Percentiles rank a stretch among this genome's conserved stretches.
These are phyloP conservation scores for Styela plicata DNA, from an alignment of 23 tunicate genomes.

Conservation along the genomic window DNA sequence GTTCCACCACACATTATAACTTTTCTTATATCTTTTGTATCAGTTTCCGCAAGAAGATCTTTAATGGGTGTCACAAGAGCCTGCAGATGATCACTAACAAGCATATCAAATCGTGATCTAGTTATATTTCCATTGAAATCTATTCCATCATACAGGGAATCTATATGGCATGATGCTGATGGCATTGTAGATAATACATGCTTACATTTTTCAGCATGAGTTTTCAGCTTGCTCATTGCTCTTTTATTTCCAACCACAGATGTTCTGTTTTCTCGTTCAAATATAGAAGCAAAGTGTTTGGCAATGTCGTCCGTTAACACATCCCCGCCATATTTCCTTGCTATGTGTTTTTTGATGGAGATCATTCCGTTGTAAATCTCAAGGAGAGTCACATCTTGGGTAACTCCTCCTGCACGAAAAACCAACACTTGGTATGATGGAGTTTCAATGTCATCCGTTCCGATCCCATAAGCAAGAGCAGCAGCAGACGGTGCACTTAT, in stretches of 20 bases:
- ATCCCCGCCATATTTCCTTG: conserved; percentile 16
- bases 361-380: conserved; percentile 4
- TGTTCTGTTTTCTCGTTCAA: conserved; percentile 1
- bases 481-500: conserved; percentile 29
- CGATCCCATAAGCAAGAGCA: conserved; percentile 18
- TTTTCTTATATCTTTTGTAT: not conserved
- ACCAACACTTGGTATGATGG: not conserved
- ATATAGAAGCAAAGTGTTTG: conserved; percentile 25
- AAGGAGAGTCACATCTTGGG: conserved; percentile 21
- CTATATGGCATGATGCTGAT: conserved; percentile 22
- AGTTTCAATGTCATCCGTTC: not conserved
- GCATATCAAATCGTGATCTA: conserved; percentile 28
- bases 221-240: conserved; percentile 20
- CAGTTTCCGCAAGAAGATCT: not conserved
- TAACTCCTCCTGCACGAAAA: conserved; percentile 23
- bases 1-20: conserved; percentile 26
- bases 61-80: conserved; percentile 12
- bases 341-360: not conserved
- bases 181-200: conserved; percentile 33
- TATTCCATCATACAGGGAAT: conserved; percentile 24
- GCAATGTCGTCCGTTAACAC: conserved; percentile 21
- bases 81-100: conserved; percentile 16
- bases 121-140: conserved; percentile 23
- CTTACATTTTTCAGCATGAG: conserved; percentile 21
- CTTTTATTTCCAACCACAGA: not conserved